These are phyloP conservation scores for Microdon myrmicae DNA, from an alignment of 2,888 invertebrate species.

Conservation along the genomic window DNA sequence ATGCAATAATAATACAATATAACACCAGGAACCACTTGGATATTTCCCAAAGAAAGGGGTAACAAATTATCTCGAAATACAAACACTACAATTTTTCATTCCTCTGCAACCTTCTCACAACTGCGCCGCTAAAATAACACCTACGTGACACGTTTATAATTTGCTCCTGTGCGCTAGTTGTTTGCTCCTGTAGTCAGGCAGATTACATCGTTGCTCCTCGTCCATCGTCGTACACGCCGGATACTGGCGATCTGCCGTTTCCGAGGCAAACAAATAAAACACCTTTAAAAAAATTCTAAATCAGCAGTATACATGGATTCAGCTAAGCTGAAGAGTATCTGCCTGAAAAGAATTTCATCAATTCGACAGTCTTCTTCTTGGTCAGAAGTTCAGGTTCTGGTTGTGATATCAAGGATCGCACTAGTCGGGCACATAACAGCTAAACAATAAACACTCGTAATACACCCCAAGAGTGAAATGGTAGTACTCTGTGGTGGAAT, in stretches of 20 bases:
- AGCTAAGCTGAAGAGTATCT: background rate
- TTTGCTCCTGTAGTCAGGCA: too few species aligned
- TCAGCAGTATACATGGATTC: constrained; percentile 24
- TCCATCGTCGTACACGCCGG: too few species aligned
- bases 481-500: constrained; percentile 36
- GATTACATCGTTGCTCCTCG: too few species aligned
- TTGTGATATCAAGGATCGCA: background rate
- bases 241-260: too few species aligned
- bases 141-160: constrained; percentile 50
- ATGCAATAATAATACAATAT: too few species aligned
- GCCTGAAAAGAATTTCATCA: constrained; percentile 23
- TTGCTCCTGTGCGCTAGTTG: constrained; percentile 32
- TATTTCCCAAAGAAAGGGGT: too few species aligned
- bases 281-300: constrained; percentile 41
- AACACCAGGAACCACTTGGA: too few species aligned
- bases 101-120: constrained; percentile 6
- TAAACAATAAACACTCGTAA: constrained; percentile 50
- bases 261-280: constrained; percentile 47
- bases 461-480: constrained; percentile 49
- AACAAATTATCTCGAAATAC: too few species aligned
- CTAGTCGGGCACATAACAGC: constrained; percentile 21
- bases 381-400: too few species aligned
- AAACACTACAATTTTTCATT: background rate
- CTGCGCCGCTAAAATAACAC: constrained; percentile 46
- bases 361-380: too few species aligned